Evolutionary conservation across 2,888 invertebrate species (phyloP), one percentile per base, ranked within the genome.

Genomic region (Dicycla oo): DNA sequence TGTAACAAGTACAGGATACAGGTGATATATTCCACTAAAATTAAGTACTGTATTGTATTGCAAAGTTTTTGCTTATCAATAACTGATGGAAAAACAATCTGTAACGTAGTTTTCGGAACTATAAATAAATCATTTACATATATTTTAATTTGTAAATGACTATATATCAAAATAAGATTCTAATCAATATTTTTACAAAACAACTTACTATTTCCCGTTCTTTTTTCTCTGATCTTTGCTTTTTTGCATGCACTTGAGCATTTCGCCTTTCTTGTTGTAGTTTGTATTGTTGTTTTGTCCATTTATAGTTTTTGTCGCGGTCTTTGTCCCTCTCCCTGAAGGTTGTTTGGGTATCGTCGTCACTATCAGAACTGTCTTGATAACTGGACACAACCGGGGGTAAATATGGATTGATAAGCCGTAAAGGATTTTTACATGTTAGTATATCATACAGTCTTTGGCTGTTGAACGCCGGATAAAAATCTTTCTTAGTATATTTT

Each of bases 381-480:
- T 89, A 87, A 49, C 86, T 91, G 0, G 89, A 65, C 30, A 86
- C 81, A 43, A 81, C 69, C 34, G 81, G 64, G 62, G 94, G 93
- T 67, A 96, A 85, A 81, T 95, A 91, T 56, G 96, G 96, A 86
- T 96, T 96, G 54, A 96, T 81, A 64, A 96, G 88, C 69, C 95
- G 93, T 47, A 97, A 86, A 40, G 96, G 95, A 85, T 97, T 96
- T 82, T 96, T 96, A 57, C 94, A 94, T 0, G 96, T 96, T 40
- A 98, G 88, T 80, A 97, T 96, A 76, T 94, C 93, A 80, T 97
- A 96, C 4, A 98, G 90, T 81, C 95, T 95, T 60, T 96, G 95
- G 66, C 96, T 96, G 86, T 98, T 96, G 20, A 97, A 93, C 57
- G 92, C 91, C 0, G 98, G 97, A 90, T 97, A 98, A 87, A 97